Evolutionary conservation across 2,797 vertebrate species (phyloP).

Genomic region (Mus spretus): DNA sequence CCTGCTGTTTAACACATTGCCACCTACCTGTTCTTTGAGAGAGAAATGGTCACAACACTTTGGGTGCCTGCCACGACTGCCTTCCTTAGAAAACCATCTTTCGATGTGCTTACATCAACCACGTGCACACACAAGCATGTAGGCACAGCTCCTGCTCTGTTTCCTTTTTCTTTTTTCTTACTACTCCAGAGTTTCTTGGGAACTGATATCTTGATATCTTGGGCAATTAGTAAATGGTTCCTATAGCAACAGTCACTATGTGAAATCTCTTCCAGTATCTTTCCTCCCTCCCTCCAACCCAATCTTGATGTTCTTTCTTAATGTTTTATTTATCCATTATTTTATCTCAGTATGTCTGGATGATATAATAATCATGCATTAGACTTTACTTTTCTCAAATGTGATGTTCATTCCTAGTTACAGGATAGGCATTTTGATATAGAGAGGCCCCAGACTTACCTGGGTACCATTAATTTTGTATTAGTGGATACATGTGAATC

Average conservation of each 20-base stretch:
- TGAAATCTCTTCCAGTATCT: conserved; percentile 80
- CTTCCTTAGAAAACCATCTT: conserved; percentile 34
- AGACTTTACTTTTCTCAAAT: conserved; percentile 55
- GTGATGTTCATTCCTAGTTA: background rate
- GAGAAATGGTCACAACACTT: background rate
- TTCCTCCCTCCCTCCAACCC: conserved; percentile 54
- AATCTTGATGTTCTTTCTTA: background rate
- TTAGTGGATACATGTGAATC: background rate
- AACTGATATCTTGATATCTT: conserved; percentile 66
- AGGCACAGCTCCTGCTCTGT: background rate
- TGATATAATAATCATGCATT: conserved; percentile 69
- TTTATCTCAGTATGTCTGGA: conserved; percentile 59
- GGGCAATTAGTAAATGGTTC: conserved; percentile 82
- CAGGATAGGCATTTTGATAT: background rate
- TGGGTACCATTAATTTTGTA: background rate
- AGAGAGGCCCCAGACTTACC: background rate
- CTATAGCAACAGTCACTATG: conserved; percentile 88
- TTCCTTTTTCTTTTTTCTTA: conserved; percentile 46
- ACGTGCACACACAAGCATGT: too few relatives aligned
- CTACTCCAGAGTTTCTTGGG: conserved; percentile 44
- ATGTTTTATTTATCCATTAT: conserved; percentile 56
- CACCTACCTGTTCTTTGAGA: conserved; percentile 27
- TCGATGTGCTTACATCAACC: background rate
- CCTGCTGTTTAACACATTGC: background rate
- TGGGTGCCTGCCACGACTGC: background rate